Evolutionary conservation across 2,888 invertebrate genomes (phyloP).

Genomic region (Lampropteryx suffumata): DNA sequence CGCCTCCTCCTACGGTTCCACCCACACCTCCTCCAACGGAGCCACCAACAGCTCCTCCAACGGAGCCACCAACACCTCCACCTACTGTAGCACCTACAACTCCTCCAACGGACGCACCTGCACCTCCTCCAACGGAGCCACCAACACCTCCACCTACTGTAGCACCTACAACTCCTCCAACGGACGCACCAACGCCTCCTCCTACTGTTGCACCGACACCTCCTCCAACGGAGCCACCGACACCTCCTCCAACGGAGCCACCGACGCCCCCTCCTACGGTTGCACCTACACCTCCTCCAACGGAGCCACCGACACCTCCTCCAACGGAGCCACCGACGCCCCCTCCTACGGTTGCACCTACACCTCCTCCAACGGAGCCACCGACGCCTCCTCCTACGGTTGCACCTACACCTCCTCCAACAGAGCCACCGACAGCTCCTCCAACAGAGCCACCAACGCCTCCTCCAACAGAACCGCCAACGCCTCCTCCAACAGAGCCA

Average conservation of each 20-base stretch:
- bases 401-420: not conserved
- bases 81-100: not conserved
- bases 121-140: not conserved
- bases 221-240: not conserved
- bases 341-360: not conserved
- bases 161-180: not conserved
- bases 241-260: not conserved
- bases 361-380: not conserved
- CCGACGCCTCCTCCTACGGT: not conserved
- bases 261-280: not conserved
- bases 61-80: conserved; percentile 1
- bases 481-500: not conserved
- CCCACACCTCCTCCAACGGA: not conserved
- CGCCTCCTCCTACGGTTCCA: not conserved
- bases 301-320: not conserved
- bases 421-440: not conserved
- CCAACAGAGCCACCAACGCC: not conserved
- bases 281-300: not conserved
- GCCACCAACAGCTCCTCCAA: not conserved
- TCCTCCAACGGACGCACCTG: not conserved
- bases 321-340: conserved; percentile 1
- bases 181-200: not conserved
- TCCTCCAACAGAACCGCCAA: not conserved
- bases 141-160: not conserved
- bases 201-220: not conserved